Percentiles rank a stretch among this genome's conserved stretches.
Conservation (phyloP, 2,888 invertebrate species). For the Chrysina gloriosa region DNA sequence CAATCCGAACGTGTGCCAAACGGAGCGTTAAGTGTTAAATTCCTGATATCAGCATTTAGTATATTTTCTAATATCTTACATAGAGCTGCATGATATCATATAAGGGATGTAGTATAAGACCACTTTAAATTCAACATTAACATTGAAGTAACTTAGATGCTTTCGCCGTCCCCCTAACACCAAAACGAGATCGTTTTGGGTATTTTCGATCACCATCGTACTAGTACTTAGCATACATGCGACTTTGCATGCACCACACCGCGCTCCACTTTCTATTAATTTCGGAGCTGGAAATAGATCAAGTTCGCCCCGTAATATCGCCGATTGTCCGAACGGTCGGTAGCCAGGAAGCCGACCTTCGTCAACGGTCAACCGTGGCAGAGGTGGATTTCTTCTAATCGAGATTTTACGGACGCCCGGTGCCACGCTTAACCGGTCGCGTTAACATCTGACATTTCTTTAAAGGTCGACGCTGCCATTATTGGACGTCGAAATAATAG, state of each 20-base stretch:
- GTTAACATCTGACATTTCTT: slow-evolving; percentile 28
- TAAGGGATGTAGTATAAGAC: too few species aligned
- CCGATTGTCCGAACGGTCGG: not conserved
- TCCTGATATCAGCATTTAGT: too few species aligned
- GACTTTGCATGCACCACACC: not conserved
- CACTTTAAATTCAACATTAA: too few species aligned
- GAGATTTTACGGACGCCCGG: slow-evolving; percentile 6
- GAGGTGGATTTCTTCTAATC: slow-evolving; percentile 7
- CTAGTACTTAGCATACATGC: not conserved
- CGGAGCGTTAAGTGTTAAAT: too few species aligned
- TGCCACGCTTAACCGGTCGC: not conserved
- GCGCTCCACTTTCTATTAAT: slow-evolving; percentile 24
- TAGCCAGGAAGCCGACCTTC: slow-evolving; percentile 26
- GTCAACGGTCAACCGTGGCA: slow-evolving; percentile 2
- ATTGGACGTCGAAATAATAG: slow-evolving; percentile 21
- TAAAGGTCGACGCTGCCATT: slow-evolving; percentile 24
- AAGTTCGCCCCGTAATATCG: slow-evolving; percentile 27
- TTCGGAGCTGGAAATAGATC: slow-evolving; percentile 24
- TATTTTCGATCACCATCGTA: not conserved
- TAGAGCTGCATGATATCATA: too few species aligned
- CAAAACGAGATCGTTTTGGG: too few species aligned
- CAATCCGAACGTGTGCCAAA: too few species aligned
- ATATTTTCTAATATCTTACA: too few species aligned
- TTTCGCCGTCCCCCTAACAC: too few species aligned
- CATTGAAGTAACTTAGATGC: too few species aligned